A percentile compares a stretch with the other conserved stretches of the same genome.
These are phyloP conservation scores for Ecliptopera silaceata DNA, from an alignment of 2,888 invertebrate species.

Conservation along the genomic window DNA sequence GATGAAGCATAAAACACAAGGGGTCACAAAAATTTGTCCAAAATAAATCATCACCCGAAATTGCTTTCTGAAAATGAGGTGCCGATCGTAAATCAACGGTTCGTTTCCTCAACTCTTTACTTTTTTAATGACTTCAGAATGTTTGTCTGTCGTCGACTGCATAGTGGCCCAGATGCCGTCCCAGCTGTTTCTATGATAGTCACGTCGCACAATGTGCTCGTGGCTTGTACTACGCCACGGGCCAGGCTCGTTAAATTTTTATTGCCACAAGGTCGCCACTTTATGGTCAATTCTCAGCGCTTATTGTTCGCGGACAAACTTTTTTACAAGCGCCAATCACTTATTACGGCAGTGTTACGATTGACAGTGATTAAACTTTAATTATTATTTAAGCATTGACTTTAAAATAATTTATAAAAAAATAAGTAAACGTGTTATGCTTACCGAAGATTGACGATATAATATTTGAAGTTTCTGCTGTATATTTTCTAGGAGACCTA, in stretches of 20 bases:
- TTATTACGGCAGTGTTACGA: constrained; percentile 68
- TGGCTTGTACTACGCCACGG: constrained; percentile 63
- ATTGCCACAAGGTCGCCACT: constrained; percentile 82
- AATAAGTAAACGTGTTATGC: constrained; percentile 57
- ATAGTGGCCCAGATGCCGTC: constrained; percentile 55
- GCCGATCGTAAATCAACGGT: constrained; percentile 54
- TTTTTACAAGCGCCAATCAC: constrained; percentile 69
- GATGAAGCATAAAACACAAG: constrained; percentile 27
- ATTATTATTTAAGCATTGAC: constrained; percentile 74
- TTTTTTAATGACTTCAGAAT: constrained; percentile 51
- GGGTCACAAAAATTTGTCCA: constrained; percentile 25
- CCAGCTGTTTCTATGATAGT: constrained; percentile 80
- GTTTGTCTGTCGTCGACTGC: constrained; percentile 43
- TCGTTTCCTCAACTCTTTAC: constrained; percentile 60
- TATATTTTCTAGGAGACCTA: constrained; percentile 10
- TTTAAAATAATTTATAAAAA: constrained; percentile 70
- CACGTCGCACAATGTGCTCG: constrained; percentile 73
- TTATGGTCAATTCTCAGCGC: constrained; percentile 82
- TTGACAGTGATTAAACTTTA: constrained; percentile 77
- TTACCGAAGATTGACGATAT: constrained; percentile 39
- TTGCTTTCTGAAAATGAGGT: constrained; percentile 38
- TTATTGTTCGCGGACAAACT: constrained; percentile 77
- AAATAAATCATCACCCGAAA: constrained; percentile 33
- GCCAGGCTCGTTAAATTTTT: constrained; percentile 82
- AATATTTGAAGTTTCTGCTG: constrained; percentile 13